Evolutionary conservation across 2,888 invertebrate species (phyloP), one percentile per base, ranked within the genome.

Genomic region (Drosophila differens): DNA sequence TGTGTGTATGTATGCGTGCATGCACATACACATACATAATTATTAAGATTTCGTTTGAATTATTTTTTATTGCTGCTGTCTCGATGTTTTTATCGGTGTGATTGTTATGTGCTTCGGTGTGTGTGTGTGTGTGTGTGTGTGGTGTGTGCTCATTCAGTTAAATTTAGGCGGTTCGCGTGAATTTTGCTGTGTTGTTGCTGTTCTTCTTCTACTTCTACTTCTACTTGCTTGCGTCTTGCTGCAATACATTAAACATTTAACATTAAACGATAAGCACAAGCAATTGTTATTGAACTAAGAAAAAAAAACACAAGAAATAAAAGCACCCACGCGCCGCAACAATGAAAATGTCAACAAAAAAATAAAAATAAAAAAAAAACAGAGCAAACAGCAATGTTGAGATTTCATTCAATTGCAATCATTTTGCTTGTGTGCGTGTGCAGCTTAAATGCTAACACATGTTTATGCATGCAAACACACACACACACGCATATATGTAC

Each of bases 131-230:
- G 63, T 58, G 49, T 62, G 32, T 71, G 37, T 25, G 19, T 67
- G 49, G n/a, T 30, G 30, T 71, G 58, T 58, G 70, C 64, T 64
- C 70, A 70, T 64, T 80, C 61, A 78, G 70, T 64, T 78, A 67
- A 74, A 67, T 69, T 79, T 77, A 76, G 72, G 68, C 72, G 69
- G 47, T 71, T 54, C 60, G 74, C 62, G 74, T 63, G 65, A 62
- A 49, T 49, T 66, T 70, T 71, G 49, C 61, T 39, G 25, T 64
- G 44, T 55, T 64, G 25, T 65, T 65, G 19, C 32, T 37, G 28
- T 44, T 16, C 22, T 47, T 33, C 25, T 22, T 60, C 19, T 30
- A 39, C 30, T 22, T 60, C 19, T 30, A 39, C 30, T 51, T 10
- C 28, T 39, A 25, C 37, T 60, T 61, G 16, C 28, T 41, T 57